Percentiles rank a stretch among this genome's conserved stretches.
These are phyloP conservation scores for Agelaius tricolor DNA, from an alignment of 2,113 vertebrate species.

Conservation along the genomic window DNA sequence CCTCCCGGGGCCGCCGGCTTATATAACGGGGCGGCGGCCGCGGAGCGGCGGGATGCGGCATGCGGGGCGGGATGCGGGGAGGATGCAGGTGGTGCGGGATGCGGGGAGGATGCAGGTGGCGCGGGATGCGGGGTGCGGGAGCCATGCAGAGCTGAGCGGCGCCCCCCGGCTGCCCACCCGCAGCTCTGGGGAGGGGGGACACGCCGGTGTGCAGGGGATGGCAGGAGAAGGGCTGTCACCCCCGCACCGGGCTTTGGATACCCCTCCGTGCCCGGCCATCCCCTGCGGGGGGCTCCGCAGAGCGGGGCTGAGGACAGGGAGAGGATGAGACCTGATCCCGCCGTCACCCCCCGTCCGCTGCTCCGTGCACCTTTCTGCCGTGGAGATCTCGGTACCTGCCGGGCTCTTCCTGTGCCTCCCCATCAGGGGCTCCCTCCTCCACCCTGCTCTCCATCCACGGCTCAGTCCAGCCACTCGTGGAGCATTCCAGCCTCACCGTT, in stretches of 20 bases:
- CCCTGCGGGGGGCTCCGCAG: neutral
- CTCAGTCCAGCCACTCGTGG: neutral
- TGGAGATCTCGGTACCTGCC: neutral
- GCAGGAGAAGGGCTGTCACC: neutral
- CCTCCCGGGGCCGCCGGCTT: slow-evolving; percentile 47
- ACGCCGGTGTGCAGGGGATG: neutral
- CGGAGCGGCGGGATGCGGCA: slow-evolving; percentile 12
- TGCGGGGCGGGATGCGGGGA: neutral
- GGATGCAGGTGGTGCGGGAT: neutral
- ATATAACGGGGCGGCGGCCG: slow-evolving; percentile 59
- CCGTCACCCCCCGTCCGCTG: neutral
- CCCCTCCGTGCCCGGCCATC: neutral
- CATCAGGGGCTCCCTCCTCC: neutral
- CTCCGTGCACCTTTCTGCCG: neutral
- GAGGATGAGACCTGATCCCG: neutral
- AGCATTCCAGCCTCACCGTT: neutral
- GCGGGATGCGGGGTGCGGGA: neutral
- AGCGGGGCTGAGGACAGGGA: neutral
- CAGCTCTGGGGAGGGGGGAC: neutral
- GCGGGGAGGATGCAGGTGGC: neutral
- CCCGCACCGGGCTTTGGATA: neutral
- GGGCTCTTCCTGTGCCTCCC: neutral
- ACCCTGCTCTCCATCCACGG: neutral
- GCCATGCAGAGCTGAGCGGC: neutral
- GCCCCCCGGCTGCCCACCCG: neutral